Evolutionary conservation across 2,888 invertebrate species (phyloP).

Genomic region (Morpho achilles): DNA sequence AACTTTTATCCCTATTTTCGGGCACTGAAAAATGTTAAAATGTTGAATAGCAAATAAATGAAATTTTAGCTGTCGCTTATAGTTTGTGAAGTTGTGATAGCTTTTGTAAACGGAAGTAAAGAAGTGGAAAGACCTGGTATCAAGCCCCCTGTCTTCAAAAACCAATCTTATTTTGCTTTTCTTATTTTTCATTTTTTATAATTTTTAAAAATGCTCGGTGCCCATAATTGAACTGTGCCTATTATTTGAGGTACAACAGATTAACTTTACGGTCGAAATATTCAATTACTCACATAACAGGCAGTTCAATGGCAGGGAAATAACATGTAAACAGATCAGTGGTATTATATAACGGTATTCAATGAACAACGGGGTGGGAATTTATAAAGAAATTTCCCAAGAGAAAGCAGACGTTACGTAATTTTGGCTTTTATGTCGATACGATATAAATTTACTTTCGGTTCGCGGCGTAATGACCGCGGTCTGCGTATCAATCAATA

Average conservation of each 20-base stretch:
- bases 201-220: no score
- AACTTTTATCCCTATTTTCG: no score
- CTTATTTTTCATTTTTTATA: no score
- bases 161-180: no score
- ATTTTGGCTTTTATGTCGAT: conserved; percentile 12
- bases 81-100: no score
- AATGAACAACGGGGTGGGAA: conserved; percentile 23
- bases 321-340: conserved; percentile 1
- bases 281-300: conserved; percentile 1
- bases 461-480: neutral
- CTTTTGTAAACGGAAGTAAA: no score
- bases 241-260: conserved; percentile 2
- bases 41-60: no score
- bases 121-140: no score
- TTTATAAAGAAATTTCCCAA: conserved; percentile 6
- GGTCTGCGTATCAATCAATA: no score
- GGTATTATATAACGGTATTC: conserved; percentile 15
- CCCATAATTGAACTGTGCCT: neutral
- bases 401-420: conserved; percentile 19
- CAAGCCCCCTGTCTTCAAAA: no score
- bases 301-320: conserved; percentile 11
- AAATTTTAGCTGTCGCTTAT: no score
- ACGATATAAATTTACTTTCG: conserved; percentile 7
- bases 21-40: no score
- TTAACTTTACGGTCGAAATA: conserved; percentile 2